These are phyloP conservation scores for Triplophysa tibetana DNA, from an alignment of 2,113 vertebrate genomes.

Conservation along the genomic window DNA sequence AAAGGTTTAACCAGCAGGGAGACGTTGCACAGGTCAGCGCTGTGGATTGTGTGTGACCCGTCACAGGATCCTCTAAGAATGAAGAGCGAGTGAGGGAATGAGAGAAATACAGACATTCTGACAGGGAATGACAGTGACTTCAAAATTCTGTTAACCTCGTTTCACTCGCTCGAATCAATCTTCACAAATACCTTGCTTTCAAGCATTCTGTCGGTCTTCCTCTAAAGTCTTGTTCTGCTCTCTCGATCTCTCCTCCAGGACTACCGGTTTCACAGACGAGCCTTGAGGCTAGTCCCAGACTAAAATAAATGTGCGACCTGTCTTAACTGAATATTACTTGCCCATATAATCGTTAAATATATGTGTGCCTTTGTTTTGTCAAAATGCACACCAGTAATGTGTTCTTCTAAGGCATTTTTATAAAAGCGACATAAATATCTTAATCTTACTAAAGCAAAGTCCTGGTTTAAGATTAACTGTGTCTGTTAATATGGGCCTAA, in stretches of 20 bases:
- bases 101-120: neutral
- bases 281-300: too few species aligned
- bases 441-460: too few species aligned
- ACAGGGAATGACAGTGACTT: neutral
- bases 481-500: too few species aligned
- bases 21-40: neutral
- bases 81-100: neutral
- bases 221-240: neutral
- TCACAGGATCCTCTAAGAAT: neutral
- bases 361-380: too few species aligned
- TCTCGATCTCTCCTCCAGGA: neutral
- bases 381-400: too few species aligned
- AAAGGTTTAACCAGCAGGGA: neutral
- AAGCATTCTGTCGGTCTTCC: neutral
- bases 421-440: too few species aligned
- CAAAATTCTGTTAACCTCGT: conserved; percentile 1
- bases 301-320: too few species aligned
- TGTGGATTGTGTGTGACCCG: neutral
- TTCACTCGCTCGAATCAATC: neutral
- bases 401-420: too few species aligned
- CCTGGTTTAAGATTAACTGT: too few species aligned
- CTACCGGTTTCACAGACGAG: too few species aligned
- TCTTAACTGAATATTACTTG: too few species aligned
- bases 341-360: too few species aligned
- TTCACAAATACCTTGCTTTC: neutral